phyloP scores from a whole-genome alignment of 2,797 vertebrate genomes.

The Micropoecilia bifurca region DNA sequence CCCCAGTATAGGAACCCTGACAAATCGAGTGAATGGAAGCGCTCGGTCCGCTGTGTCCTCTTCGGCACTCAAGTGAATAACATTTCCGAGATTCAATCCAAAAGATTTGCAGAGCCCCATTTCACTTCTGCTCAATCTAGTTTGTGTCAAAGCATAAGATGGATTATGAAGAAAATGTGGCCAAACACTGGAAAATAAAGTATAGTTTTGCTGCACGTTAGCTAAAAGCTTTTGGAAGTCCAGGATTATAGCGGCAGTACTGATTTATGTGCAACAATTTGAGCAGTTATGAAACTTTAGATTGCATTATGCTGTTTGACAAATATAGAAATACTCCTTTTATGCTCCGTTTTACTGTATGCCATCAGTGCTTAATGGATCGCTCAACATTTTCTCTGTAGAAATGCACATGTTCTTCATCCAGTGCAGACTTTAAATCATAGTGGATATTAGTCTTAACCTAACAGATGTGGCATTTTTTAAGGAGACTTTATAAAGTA shows the following conservation, averaged over 20 bases:
- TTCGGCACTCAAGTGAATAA: conserved; percentile 41
- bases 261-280: background rate
- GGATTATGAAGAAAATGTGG: conserved; percentile 2
- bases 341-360: background rate
- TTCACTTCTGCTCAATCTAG: conserved; percentile 49
- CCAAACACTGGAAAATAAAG: conserved; percentile 20
- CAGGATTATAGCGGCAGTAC: background rate
- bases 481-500: background rate
- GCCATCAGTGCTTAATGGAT: background rate
- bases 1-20: conserved; percentile 40
- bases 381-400: background rate
- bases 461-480: background rate
- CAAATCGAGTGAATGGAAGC: conserved; percentile 34
- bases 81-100: conserved; percentile 37
- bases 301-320: background rate
- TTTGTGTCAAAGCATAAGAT: conserved; percentile 32
- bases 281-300: background rate
- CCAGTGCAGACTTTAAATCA: background rate
- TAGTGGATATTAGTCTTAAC: background rate
- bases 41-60: conserved; percentile 17
- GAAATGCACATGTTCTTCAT: background rate
- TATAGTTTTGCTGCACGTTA: background rate
- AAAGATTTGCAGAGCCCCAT: conserved; percentile 25
- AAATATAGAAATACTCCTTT: background rate
- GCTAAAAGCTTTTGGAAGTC: conserved; percentile 1